Evolutionary conservation across 2,888 invertebrate species (phyloP).

Genomic region (Hirudinaria manillensis): DNA sequence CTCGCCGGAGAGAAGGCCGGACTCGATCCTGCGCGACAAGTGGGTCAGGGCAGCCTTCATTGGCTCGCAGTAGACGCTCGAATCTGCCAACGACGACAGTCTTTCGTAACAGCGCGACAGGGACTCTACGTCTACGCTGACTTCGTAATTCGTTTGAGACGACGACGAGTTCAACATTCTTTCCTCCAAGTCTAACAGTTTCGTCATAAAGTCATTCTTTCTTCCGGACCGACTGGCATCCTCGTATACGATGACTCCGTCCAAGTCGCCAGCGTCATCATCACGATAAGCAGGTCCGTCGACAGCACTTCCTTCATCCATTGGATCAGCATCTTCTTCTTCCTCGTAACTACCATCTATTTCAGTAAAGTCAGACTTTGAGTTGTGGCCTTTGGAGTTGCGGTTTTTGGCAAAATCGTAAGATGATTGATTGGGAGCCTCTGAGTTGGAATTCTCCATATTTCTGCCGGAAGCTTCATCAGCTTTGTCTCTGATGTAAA

Average conservation of each 20-base stretch:
- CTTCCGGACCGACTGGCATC: background rate
- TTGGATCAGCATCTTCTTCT: constrained; percentile 15
- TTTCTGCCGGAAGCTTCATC: background rate
- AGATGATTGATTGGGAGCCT: background rate
- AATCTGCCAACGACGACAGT: background rate
- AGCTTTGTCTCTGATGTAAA: background rate
- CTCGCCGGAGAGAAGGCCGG: background rate
- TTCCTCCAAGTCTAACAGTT: background rate
- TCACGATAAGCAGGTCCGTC: background rate
- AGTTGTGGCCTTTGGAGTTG: background rate
- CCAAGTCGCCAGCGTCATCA: background rate
- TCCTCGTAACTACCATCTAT: constrained; percentile 18
- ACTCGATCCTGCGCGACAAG: constrained; percentile 12
- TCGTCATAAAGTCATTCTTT: background rate
- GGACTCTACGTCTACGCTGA: background rate
- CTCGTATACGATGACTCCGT: background rate
- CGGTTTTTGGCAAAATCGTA: background rate
- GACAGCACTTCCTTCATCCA: constrained; percentile 11
- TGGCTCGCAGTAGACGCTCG: background rate
- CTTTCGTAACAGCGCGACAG: background rate
- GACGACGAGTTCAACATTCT: background rate
- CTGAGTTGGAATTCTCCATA: background rate
- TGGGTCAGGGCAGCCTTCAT: background rate
- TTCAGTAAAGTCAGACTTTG: background rate
- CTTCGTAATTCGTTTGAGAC: background rate